Conservation (phyloP, 2,888 invertebrate genomes). For the Microctonus brassicae region DNA sequence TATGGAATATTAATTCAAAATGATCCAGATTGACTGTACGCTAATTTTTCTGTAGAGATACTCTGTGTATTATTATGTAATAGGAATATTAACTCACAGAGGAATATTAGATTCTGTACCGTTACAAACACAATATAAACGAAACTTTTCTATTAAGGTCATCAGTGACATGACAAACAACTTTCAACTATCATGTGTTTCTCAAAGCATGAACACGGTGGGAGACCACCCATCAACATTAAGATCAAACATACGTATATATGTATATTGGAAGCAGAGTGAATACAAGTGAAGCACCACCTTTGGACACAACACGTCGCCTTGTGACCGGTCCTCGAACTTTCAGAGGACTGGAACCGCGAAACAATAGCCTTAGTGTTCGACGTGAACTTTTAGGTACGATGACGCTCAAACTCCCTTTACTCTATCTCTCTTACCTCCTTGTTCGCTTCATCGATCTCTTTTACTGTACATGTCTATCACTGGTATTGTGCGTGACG, state of each 20-base stretch:
- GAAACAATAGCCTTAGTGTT: slow-evolving; percentile 58
- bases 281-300: background rate
- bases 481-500: slow-evolving; percentile 23
- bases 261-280: background rate
- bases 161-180: background rate
- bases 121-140: background rate
- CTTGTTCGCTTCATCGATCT: slow-evolving; percentile 20
- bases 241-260: background rate
- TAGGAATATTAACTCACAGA: too few species aligned
- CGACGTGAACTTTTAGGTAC: slow-evolving; percentile 45
- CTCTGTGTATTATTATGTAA: too few species aligned
- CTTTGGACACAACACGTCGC: slow-evolving; percentile 47
- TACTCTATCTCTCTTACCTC: background rate
- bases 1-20: too few species aligned
- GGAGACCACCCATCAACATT: background rate
- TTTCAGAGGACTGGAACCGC: slow-evolving; percentile 16
- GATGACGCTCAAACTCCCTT: background rate
- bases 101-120: too few species aligned
- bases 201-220: background rate
- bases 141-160: slow-evolving; percentile 7
- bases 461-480: slow-evolving; percentile 42
- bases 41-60: too few species aligned
- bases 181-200: background rate
- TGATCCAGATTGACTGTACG: too few species aligned
- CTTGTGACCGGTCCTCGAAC: slow-evolving; percentile 48